A percentile compares a stretch with the other conserved stretches of the same genome.
Conservation (phyloP, 1,140 invertebrate species). For the Probaryconus sp. region DNA sequence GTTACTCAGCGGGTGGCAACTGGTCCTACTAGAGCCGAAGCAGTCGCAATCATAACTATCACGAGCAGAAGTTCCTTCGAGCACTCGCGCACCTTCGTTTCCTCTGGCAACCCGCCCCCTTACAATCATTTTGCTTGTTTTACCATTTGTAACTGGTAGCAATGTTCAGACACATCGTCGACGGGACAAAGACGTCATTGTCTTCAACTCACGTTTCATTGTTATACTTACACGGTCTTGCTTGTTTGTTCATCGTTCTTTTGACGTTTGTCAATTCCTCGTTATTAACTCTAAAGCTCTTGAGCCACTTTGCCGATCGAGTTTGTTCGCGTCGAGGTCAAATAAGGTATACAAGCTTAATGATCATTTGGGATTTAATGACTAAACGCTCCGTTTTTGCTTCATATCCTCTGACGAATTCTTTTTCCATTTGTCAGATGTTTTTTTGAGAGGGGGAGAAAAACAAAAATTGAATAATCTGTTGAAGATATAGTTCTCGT, state of each 20-base stretch:
- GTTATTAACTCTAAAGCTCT: constrained; percentile 55
- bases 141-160: constrained; percentile 69
- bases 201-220: constrained; percentile 52
- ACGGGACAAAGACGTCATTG: constrained; percentile 55
- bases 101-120: constrained; percentile 57
- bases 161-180: constrained; percentile 61
- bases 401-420: too few species aligned
- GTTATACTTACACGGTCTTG: constrained; percentile 51
- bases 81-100: constrained; percentile 31
- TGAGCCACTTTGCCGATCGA: constrained; percentile 46
- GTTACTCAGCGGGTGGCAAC: constrained; percentile 64
- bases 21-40: constrained; percentile 51
- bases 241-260: constrained; percentile 61
- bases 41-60: constrained; percentile 73
- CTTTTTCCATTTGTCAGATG: too few species aligned
- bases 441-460: too few species aligned
- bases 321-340: constrained; percentile 36
- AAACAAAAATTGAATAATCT: too few species aligned
- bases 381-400: too few species aligned
- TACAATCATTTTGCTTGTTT: constrained; percentile 70
- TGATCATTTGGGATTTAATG: constrained; percentile 8
- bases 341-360: constrained; percentile 32
- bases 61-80: constrained; percentile 67
- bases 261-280: constrained; percentile 55
- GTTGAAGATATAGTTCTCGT: too few species aligned